phyloP scores from a whole-genome alignment of 1,140 invertebrate genomes.

The Branchinecta lynchi region DNA sequence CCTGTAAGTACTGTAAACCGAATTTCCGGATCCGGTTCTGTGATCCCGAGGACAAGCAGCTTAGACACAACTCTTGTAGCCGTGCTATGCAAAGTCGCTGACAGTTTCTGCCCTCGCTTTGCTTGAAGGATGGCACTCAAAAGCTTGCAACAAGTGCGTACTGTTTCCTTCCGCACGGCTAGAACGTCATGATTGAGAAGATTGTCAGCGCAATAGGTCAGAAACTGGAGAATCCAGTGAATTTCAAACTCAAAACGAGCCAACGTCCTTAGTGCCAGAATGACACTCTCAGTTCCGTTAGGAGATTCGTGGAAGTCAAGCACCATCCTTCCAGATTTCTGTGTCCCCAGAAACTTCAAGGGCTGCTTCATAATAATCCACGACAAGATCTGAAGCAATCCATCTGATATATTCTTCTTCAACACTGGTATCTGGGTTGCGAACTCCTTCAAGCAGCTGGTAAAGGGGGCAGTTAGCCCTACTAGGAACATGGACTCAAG shows the following conservation, averaged over 20 bases:
- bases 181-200: conserved; percentile 81
- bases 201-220: conserved; percentile 75
- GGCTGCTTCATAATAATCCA: conserved; percentile 74
- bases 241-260: conserved; percentile 89
- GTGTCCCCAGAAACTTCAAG: conserved; percentile 57
- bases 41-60: conserved; percentile 82
- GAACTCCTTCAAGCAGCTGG: conserved; percentile 74
- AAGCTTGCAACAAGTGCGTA: conserved; percentile 77
- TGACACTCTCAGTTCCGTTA: conserved; percentile 27
- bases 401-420: conserved; percentile 80
- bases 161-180: conserved; percentile 84
- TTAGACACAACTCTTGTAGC: conserved; percentile 80
- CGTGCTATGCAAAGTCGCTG: conserved; percentile 59
- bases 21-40: conserved; percentile 62
- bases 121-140: conserved; percentile 37
- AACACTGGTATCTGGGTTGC: conserved; percentile 71
- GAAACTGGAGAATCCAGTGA: conserved; percentile 79
- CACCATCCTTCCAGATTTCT: conserved; percentile 27
- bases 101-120: conserved; percentile 26
- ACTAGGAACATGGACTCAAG: conserved; percentile 83
- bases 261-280: conserved; percentile 80
- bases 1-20: conserved; percentile 82
- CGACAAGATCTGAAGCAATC: conserved; percentile 44
- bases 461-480: conserved; percentile 73
- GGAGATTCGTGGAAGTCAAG: not conserved